phyloP scores from a whole-genome alignment of 2,888 invertebrate genomes.

The Steromphala cineraria region DNA sequence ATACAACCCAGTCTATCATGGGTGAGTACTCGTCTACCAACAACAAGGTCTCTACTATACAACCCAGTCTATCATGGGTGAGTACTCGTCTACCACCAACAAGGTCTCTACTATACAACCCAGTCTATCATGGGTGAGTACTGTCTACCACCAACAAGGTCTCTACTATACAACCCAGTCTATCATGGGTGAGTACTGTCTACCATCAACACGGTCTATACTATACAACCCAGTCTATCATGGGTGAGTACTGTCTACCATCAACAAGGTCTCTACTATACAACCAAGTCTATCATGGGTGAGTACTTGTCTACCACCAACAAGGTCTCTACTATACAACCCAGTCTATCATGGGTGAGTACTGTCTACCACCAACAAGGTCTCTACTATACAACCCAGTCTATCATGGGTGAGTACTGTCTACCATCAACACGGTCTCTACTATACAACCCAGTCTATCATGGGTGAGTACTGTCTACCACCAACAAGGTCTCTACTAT shows the following conservation, averaged over 20 bases:
- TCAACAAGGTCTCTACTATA: not conserved
- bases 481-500: not conserved
- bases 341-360: not conserved
- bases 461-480: not conserved
- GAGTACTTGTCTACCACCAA: no score
- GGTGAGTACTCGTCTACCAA: no score
- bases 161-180: no score
- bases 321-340: not conserved
- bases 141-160: no score
- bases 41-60: no score
- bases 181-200: no score
- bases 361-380: no score
- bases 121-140: no score
- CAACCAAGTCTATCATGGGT: not conserved
- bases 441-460: not conserved
- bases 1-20: not conserved
- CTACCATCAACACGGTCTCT: not conserved
- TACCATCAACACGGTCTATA: no score
- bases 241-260: conserved; percentile 1
- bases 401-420: not conserved
- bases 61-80: no score
- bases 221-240: not conserved
- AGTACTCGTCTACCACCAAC: no score
- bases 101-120: no score
- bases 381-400: not conserved